Base-by-base conservation (phyloP, 1,140 invertebrate genomes). In the Protaetia brevitarsis region DNA sequence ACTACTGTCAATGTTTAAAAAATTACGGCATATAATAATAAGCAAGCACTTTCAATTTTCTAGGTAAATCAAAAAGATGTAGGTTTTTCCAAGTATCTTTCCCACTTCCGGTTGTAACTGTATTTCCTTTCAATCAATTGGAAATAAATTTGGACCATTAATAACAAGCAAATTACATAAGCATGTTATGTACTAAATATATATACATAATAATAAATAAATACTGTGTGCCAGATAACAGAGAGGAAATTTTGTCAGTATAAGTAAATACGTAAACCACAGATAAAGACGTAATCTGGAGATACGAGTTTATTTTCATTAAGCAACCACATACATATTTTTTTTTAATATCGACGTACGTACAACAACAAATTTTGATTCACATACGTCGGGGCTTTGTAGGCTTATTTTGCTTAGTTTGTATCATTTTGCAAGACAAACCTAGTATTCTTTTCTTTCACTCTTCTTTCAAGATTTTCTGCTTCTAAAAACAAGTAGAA, bases 241-340 rank as follows among this genome's bases (percentile, higher is more conserved):
- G 21, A 16, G 6, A 51, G 45, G 45, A 51, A 51, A 51, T 51
- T 51, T 51, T 51, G 45, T 19, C n/a, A 51, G 8, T 34, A 19
- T 23, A 16, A 51, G 45, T 51, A 51, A 51, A 51, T 16, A 51
- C 21, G 45, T 19, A 51, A 16, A 51, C 45, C 45, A 51, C 45
- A 51, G 45, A 51, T 51, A 51, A 51, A 23, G n/a, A 19, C 3
- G 13, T 8, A 16, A 51, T 16, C 45, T 23, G 1, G 13, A 34
- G 31, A 34, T 34, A 34, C 1, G 31, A 34, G 31, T 34, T 34
- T 34, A 34, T 34, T 34, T 34, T 34, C 31, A 34, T 34, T 34
- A 34, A 34, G 4, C 13, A 34, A 34, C 31, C 31, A 34, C 31
- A 34, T n/a, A n/a, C 31, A 34, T 34, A 34, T 34, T 34, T 34